phyloP scores from a whole-genome alignment of 64 coral and sea anemone species.

The Stylophora pistillata region DNA sequence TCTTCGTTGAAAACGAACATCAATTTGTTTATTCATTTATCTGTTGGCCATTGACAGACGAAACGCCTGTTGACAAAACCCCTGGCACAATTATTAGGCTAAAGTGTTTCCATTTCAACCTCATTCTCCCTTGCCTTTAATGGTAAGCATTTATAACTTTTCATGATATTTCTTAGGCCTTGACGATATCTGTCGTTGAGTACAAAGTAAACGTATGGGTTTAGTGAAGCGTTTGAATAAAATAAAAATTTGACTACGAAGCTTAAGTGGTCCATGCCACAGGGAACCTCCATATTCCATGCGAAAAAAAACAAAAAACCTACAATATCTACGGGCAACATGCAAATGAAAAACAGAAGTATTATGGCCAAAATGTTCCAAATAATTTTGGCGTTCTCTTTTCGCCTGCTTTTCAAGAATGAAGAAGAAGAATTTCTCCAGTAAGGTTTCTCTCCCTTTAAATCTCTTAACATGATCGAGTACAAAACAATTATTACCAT shows the following conservation, averaged over 20 bases:
- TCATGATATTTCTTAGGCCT: neutral
- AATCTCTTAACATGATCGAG: conserved; percentile 38
- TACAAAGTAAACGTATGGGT: conserved; percentile 52
- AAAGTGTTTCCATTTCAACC: neutral
- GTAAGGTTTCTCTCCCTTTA: neutral
- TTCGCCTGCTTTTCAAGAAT: neutral
- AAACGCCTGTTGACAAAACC: neutral
- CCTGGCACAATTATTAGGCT: neutral
- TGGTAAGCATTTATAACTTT: neutral
- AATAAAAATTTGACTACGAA: conserved; percentile 40
- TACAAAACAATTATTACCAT: conserved; percentile 30
- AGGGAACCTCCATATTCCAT: conserved; percentile 15
- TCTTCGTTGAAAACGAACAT: too few species aligned
- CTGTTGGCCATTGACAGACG: neutral
- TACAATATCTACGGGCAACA: neutral
- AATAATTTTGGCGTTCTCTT: neutral
- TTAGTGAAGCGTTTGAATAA: conserved; percentile 42
- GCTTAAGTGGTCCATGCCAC: neutral
- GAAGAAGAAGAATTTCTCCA: neutral
- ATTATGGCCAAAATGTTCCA: conserved; percentile 18
- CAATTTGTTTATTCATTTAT: too few species aligned
- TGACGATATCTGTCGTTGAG: conserved; percentile 25
- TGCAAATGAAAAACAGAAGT: conserved; percentile 12
- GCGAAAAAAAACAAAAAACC: conserved; percentile 15
- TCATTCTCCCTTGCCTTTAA: neutral